Percentiles rank a stretch among this genome's conserved stretches.
Conservation (phyloP, 2,888 invertebrate species). For the Brassicogethes aeneus region DNA sequence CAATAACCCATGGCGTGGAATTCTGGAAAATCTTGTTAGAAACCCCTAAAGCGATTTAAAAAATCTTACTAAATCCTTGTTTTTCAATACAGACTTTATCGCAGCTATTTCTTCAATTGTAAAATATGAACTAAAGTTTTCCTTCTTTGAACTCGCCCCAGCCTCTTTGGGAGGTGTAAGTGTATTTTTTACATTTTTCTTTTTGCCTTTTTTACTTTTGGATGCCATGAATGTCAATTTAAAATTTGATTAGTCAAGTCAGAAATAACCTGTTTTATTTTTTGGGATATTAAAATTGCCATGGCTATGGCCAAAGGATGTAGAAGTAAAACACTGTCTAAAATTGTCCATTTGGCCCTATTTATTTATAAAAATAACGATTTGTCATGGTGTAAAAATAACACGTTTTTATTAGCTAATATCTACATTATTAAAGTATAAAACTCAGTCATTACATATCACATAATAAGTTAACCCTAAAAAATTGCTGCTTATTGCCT, state of each 20-base stretch:
- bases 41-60: background rate
- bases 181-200: slow-evolving; percentile 13
- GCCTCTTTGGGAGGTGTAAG: slow-evolving; percentile 13
- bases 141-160: slow-evolving; percentile 2
- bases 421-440: too few relatives aligned
- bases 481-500: background rate
- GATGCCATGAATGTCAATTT: slow-evolving; percentile 24
- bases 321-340: too few relatives aligned
- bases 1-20: slow-evolving; percentile 27
- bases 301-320: too few relatives aligned
- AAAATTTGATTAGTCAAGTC: too few relatives aligned
- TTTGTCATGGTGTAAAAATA: too few relatives aligned
- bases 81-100: slow-evolving; percentile 28
- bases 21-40: slow-evolving; percentile 13
- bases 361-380: too few relatives aligned
- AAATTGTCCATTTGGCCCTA: too few relatives aligned
- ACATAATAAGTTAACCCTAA: background rate
- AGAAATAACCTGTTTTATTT: too few relatives aligned
- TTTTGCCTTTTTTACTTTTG: slow-evolving; percentile 20
- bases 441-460: slow-evolving; percentile 6
- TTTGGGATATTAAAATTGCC: too few relatives aligned
- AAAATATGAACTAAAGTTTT: background rate
- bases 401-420: too few relatives aligned
- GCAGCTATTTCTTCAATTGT: slow-evolving; percentile 27
- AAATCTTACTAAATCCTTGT: slow-evolving; percentile 32